Evolutionary conservation across 1,140 invertebrate genomes (phyloP).

Genomic region (Bombus polaris): DNA sequence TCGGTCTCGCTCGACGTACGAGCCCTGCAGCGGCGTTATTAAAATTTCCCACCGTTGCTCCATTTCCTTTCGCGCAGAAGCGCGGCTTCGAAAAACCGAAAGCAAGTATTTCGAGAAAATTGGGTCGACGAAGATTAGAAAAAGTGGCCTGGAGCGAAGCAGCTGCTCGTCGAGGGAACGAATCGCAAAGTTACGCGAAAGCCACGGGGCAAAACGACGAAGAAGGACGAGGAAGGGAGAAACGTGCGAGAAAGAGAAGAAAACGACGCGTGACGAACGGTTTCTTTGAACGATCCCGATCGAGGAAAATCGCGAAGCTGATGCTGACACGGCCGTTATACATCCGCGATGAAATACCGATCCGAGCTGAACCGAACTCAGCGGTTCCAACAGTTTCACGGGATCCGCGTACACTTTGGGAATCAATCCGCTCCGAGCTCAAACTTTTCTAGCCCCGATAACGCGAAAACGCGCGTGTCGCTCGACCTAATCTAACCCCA

Average conservation of each 20-base stretch:
- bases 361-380: not conserved
- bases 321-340: too few relatives aligned
- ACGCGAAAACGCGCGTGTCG: not conserved
- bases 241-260: not conserved
- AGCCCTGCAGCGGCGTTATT: slow-evolving; percentile 7
- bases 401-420: slow-evolving; percentile 4
- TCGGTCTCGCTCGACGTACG: not conserved
- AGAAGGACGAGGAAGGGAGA: not conserved
- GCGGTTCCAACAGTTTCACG: not conserved
- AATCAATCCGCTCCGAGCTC: not conserved
- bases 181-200: not conserved
- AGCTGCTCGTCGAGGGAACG: not conserved
- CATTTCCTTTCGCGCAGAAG: not conserved
- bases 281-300: not conserved
- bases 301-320: not conserved
- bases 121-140: slow-evolving; percentile 30
- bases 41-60: slow-evolving; percentile 9
- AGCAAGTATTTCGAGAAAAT: slow-evolving; percentile 17
- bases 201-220: too few relatives aligned
- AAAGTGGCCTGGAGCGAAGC: slow-evolving; percentile 17
- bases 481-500: too few relatives aligned
- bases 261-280: not conserved
- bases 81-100: slow-evolving; percentile 2
- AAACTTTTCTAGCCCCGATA: not conserved
- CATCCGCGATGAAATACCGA: not conserved